Conservation (phyloP, 2,797 vertebrate genomes). For the Bovichtus variegatus region DNA sequence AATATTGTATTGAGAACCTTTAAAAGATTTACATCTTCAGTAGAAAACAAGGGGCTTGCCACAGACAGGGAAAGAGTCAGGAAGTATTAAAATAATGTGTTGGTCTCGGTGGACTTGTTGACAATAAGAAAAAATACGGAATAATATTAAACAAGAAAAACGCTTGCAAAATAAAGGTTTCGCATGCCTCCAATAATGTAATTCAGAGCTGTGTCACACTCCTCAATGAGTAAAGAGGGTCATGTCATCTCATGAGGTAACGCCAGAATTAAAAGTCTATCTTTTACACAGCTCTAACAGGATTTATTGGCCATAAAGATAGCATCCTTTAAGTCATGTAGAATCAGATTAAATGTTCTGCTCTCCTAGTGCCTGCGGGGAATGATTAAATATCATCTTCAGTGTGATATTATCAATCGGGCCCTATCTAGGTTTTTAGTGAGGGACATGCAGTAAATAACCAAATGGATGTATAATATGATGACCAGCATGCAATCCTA, state of each 20-base stretch:
- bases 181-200: slow-evolving; percentile 4
- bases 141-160: background rate
- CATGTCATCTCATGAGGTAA: slow-evolving; percentile 50
- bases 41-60: background rate
- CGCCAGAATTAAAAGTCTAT: slow-evolving; percentile 67
- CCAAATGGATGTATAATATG: slow-evolving; percentile 33
- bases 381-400: slow-evolving; percentile 59
- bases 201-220: slow-evolving; percentile 24
- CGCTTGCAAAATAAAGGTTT: background rate
- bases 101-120: slow-evolving; percentile 2
- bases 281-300: slow-evolving; percentile 46
- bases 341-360: slow-evolving; percentile 64
- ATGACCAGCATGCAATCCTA: slow-evolving; percentile 43
- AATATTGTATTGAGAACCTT: too few relatives aligned
- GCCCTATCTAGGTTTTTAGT: slow-evolving; percentile 21
- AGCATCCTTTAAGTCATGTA: slow-evolving; percentile 51
- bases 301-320: slow-evolving; percentile 65
- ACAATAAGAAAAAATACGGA: background rate
- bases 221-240: slow-evolving; percentile 49
- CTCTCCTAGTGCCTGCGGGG: slow-evolving; percentile 36
- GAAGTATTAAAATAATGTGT: background rate
- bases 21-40: background rate
- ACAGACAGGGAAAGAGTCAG: background rate
- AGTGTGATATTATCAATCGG: slow-evolving; percentile 46
- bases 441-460: slow-evolving; percentile 37